These are phyloP conservation scores for Phyllostomus discolor DNA, from an alignment of 2,113 vertebrate genomes.

Conservation along the genomic window DNA sequence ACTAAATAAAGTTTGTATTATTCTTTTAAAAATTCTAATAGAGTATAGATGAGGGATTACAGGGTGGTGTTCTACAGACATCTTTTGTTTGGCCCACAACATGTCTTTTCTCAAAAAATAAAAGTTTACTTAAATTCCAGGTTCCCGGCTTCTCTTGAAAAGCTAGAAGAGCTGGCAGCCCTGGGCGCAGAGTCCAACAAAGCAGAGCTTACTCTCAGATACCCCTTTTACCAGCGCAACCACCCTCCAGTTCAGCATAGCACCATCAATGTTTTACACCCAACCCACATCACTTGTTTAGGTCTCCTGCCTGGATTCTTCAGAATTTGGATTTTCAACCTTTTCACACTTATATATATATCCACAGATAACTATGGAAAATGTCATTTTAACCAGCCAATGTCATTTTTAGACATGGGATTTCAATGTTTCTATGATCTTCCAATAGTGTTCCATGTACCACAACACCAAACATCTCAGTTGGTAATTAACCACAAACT, in stretches of 20 bases:
- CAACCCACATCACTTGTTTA: not conserved
- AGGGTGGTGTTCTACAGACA: not conserved
- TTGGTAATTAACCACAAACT: not conserved
- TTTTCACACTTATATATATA: not conserved
- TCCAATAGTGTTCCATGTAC: too few relatives aligned
- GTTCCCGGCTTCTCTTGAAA: not conserved
- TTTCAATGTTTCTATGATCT: not conserved
- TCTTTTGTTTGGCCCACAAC: not conserved
- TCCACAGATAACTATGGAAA: not conserved
- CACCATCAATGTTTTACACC: fast-evolving
- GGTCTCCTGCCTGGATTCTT: not conserved
- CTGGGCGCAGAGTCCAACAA: not conserved
- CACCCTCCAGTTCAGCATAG: not conserved
- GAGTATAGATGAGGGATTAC: not conserved
- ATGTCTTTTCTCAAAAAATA: not conserved
- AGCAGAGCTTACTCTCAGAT: not conserved
- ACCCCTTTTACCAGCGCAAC: not conserved
- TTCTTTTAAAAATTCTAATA: not conserved
- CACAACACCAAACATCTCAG: not conserved
- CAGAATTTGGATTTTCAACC: not conserved
- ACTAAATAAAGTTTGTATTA: not conserved
- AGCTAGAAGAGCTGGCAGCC: not conserved
- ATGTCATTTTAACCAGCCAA: not conserved
- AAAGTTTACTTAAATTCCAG: not conserved
- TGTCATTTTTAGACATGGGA: not conserved